Percentiles rank a stretch among this genome's conserved stretches.
Conservation (phyloP, 2,113 vertebrate species). For the Ciconia maguari region DNA sequence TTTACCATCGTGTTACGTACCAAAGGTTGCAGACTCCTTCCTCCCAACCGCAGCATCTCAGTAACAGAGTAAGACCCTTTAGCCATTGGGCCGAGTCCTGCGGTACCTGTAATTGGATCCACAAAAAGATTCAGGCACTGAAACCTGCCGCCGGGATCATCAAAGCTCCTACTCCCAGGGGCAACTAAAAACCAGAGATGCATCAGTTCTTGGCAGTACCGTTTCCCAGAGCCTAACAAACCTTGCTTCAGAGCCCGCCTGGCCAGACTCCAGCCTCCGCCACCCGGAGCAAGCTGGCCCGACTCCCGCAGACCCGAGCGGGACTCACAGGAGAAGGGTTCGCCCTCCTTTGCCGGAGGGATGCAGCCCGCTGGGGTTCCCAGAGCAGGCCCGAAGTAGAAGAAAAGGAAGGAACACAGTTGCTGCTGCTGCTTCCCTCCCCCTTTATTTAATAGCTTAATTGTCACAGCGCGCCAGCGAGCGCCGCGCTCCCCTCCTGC, state of each 20-base stretch:
- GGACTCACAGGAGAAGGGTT: accelerated
- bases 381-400: not conserved
- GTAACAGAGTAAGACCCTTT: not conserved
- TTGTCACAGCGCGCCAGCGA: not conserved
- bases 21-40: not conserved
- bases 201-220: accelerated
- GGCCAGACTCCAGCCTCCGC: not conserved
- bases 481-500: not conserved
- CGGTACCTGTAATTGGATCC: not conserved
- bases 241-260: not conserved
- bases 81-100: accelerated
- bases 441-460: not conserved
- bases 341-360: not conserved
- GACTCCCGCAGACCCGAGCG: not conserved
- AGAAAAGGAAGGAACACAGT: accelerated
- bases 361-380: not conserved
- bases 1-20: too few relatives aligned
- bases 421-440: not conserved
- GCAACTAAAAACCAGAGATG: not conserved
- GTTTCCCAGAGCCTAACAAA: not conserved
- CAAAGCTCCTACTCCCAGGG: not conserved
- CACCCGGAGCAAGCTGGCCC: not conserved
- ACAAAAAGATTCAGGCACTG: not conserved
- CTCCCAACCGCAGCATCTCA: not conserved
- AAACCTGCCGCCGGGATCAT: not conserved